Evolutionary conservation across 2,888 invertebrate genomes (phyloP).

Genomic region (Apocheima hispidaria): DNA sequence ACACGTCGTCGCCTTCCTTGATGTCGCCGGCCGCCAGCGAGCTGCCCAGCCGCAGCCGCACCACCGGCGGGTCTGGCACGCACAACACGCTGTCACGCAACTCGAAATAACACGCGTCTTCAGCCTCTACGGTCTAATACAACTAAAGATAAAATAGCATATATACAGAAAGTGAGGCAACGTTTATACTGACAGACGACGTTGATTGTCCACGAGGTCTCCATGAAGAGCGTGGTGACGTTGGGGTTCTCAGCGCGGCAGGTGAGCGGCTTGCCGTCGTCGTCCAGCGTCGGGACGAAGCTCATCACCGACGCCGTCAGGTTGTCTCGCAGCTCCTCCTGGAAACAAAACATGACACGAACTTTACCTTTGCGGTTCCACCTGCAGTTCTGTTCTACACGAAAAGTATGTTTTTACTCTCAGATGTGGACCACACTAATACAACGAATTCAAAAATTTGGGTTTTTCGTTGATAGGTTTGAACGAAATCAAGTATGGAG

Average conservation of each 20-base stretch:
- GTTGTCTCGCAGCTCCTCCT: constrained; percentile 94
- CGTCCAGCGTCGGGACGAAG: constrained; percentile 95
- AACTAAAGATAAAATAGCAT: too few species aligned
- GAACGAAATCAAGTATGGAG: too few species aligned
- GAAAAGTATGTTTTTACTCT: too few species aligned
- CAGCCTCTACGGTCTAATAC: too few species aligned
- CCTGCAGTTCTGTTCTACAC: too few species aligned
- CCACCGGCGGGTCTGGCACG: constrained; percentile 94
- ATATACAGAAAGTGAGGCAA: not conserved
- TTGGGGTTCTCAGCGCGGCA: constrained; percentile 97
- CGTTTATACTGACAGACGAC: constrained; percentile 71
- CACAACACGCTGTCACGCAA: not conserved
- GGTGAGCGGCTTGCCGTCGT: constrained; percentile 95
- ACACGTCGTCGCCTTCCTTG: constrained; percentile 96
- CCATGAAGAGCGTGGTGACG: constrained; percentile 93
- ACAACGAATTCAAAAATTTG: too few species aligned
- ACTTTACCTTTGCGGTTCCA: not conserved
- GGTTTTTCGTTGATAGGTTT: too few species aligned
- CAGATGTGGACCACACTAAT: too few species aligned
- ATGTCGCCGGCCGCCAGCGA: constrained; percentile 94
- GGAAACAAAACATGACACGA: constrained; percentile 37
- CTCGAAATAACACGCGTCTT: too few species aligned
- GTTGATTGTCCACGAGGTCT: constrained; percentile 94
- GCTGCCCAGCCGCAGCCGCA: constrained; percentile 92
- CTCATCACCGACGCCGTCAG: constrained; percentile 94